phyloP scores from a whole-genome alignment of 2,113 vertebrate species.

The Tretioscincus oriximinensis region DNA sequence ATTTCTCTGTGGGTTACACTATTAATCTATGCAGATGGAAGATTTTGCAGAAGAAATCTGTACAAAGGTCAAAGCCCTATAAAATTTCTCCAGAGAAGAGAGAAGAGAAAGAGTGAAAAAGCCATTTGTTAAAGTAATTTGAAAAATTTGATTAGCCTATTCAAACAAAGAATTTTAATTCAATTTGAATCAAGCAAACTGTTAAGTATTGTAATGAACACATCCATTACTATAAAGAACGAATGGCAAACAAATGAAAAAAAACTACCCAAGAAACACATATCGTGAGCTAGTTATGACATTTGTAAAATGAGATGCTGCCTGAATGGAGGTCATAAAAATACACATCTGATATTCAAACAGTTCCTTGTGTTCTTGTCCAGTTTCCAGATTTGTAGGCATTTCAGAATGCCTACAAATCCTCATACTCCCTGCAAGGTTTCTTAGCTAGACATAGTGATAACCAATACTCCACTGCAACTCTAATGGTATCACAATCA shows the following conservation, averaged over 20 bases:
- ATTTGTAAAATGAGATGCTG: neutral
- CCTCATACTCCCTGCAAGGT: neutral
- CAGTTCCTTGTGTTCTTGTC: neutral
- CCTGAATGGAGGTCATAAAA: neutral
- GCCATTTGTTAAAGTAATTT: neutral
- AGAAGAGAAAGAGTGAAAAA: slow-evolving; percentile 26
- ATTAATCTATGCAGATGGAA: slow-evolving; percentile 50
- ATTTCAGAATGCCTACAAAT: neutral
- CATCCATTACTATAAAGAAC: neutral
- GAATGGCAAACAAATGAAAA: neutral
- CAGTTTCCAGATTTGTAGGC: neutral
- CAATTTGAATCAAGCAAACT: neutral
- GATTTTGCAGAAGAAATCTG: slow-evolving; percentile 34
- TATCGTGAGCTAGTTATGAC: neutral
- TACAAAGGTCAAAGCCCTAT: slow-evolving; percentile 8
- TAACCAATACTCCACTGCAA: neutral
- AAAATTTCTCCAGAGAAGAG: slow-evolving; percentile 31
- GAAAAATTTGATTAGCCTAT: neutral
- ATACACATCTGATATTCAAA: neutral
- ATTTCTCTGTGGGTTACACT: slow-evolving; percentile 39
- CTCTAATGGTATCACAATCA: neutral
- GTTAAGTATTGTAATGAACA: neutral
- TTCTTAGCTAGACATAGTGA: neutral
- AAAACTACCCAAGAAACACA: neutral
- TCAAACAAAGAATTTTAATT: neutral